These are phyloP conservation scores for Pollachius pollachius DNA, from an alignment of 2,113 vertebrate species.

Conservation along the genomic window DNA sequence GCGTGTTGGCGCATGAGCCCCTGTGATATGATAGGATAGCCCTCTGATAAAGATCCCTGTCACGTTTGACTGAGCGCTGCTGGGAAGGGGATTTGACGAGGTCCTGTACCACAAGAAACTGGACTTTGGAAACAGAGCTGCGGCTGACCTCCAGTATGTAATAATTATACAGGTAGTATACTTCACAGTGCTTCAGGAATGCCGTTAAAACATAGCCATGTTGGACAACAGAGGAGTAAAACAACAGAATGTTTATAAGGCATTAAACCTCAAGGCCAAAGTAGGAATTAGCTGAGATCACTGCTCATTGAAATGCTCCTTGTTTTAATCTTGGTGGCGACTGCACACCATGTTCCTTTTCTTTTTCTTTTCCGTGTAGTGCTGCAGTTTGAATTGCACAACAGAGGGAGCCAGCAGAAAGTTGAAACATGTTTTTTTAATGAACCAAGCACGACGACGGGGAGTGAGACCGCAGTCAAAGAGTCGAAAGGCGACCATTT, in stretches of 20 bases:
- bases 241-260: slow-evolving; percentile 7
- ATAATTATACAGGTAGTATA: slow-evolving; percentile 60
- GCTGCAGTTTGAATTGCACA: too few relatives aligned
- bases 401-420: too few relatives aligned
- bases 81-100: slow-evolving; percentile 52
- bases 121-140: slow-evolving; percentile 61
- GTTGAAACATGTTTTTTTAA: slow-evolving; percentile 6
- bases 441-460: background rate
- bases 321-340: background rate
- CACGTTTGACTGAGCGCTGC: slow-evolving; percentile 61
- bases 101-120: slow-evolving; percentile 57
- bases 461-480: slow-evolving; percentile 25
- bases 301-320: background rate
- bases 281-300: background rate
- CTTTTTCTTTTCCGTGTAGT: background rate
- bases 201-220: slow-evolving; percentile 35
- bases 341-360: background rate
- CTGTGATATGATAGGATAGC: slow-evolving; percentile 56
- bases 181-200: slow-evolving; percentile 37
- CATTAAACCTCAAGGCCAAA: background rate
- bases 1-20: slow-evolving; percentile 50
- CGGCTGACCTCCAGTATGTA: slow-evolving; percentile 53
- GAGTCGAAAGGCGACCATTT: slow-evolving; percentile 25
- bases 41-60: slow-evolving; percentile 61
- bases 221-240: slow-evolving; percentile 16